Evolutionary conservation across 2,113 vertebrate genomes (phyloP), one percentile per base, ranked within the genome.

Genomic region (Hylia prasina): DNA sequence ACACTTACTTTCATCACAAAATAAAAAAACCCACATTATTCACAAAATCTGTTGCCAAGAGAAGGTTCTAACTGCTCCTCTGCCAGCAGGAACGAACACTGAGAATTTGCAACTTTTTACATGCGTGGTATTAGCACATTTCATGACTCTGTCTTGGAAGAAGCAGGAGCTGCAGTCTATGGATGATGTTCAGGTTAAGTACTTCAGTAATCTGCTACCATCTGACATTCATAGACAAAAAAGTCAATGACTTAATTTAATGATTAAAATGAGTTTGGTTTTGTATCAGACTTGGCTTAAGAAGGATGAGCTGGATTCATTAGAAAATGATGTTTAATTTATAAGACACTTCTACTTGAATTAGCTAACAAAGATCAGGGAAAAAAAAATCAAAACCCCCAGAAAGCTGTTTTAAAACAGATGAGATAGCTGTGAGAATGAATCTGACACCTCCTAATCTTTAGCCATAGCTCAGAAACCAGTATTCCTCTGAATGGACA

Each of bases 301-400:
- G 56, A 86, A 60, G 72, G 81, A 95, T 86, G 44, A 95, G 40
- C n/a, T 64, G n/a, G 27, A 75, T 84, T 93, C 15, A 84, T 92
- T 27, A 92, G 44, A 84, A 95, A 94, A 95, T 95, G 0, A 78
- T 86, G 58, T 69, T 90, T 87, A 92, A 87, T 91, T 91, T 93
- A 94, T 81, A 69, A 82, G n/a, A 60, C 50, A 58, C 66, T 70
- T 83, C 40, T 58, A 39, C 27, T n/a, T 89, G 64, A 90, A 93
- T 87, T 84, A 87, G 39, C 19, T 92, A 94, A 89, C 45, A 33
- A 89, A 89, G 47, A 88, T 35, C 11, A 22, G 14, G 14, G 5
- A 3, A 3, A 17, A 42, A 57, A 27, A 0, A 17, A 75, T n/a
- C n/a, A 68, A 44, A 45, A 11, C 5, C 45, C 45, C 21, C 45